Conservation (phyloP, 2,888 invertebrate species). For the Sclerodermus sp. region DNA sequence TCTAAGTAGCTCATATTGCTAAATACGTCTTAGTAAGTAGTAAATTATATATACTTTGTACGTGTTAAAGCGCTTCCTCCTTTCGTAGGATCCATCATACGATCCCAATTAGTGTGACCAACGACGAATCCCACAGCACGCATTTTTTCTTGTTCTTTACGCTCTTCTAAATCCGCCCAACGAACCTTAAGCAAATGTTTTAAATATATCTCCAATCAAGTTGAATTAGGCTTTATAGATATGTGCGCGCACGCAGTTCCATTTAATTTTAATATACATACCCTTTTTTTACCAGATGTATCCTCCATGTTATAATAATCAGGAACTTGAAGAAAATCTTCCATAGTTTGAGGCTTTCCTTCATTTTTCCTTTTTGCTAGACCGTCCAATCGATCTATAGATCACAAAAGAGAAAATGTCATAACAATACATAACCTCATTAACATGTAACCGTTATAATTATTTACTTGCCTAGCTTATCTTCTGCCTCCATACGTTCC, state of each 20-base stretch:
- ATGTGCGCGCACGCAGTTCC: neutral
- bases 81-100: constrained; percentile 90
- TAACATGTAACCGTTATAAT: neutral
- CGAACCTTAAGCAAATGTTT: constrained; percentile 73
- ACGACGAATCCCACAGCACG: constrained; percentile 95
- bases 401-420: no score
- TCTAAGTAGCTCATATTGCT: no score
- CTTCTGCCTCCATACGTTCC: constrained; percentile 54
- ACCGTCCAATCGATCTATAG: constrained; percentile 89
- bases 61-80: constrained; percentile 88
- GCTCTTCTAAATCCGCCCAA: constrained; percentile 97
- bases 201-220: neutral
- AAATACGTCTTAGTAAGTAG: no score
- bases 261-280: constrained; percentile 59
- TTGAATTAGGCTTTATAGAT: neutral
- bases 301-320: constrained; percentile 69
- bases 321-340: constrained; percentile 85
- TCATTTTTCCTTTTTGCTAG: constrained; percentile 73
- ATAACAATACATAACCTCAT: neutral
- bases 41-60: constrained; percentile 80
- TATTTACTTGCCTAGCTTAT: constrained; percentile 47
- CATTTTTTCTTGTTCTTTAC: constrained; percentile 88
- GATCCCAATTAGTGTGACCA: constrained; percentile 94
- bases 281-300: constrained; percentile 84
- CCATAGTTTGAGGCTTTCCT: constrained; percentile 71